A percentile compares a stretch with the other conserved stretches of the same genome.
Evolutionary conservation across 2,888 invertebrate species (phyloP).

Genomic region (Melanchra persicariae): DNA sequence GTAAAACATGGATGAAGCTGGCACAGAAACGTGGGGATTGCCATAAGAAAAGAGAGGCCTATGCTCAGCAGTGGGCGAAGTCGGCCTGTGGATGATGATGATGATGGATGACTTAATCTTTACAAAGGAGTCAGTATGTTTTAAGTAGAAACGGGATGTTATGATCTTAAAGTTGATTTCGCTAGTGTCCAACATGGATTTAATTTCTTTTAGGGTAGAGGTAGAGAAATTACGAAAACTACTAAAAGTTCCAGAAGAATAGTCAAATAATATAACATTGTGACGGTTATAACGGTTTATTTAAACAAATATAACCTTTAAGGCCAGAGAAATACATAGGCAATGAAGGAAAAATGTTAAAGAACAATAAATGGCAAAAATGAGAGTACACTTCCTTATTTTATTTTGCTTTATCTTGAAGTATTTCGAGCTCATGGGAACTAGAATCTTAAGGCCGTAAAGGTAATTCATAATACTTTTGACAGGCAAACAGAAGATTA

Average conservation of each 20-base stretch:
- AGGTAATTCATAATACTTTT: slow-evolving; percentile 1
- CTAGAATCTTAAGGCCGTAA: not conserved
- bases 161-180: not conserved
- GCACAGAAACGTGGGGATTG: no score
- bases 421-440: not conserved
- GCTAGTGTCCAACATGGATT: not conserved
- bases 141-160: not conserved
- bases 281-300: no score
- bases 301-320: not conserved
- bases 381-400: not conserved
- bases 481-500: slow-evolving; percentile 9
- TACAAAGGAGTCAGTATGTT: no score
- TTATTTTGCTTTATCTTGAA: not conserved
- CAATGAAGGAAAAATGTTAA: not conserved
- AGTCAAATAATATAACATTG: not conserved
- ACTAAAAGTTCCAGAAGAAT: not conserved
- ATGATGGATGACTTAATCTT: no score
- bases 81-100: no score
- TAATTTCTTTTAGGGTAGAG: not conserved
- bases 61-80: no score
- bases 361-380: no score
- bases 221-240: not conserved
- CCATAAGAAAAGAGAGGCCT: no score
- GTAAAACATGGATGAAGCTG: no score
- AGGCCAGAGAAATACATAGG: not conserved